Evolutionary conservation across 2,797 vertebrate genomes (phyloP).

Genomic region (Pachyuromys duprasi): DNA sequence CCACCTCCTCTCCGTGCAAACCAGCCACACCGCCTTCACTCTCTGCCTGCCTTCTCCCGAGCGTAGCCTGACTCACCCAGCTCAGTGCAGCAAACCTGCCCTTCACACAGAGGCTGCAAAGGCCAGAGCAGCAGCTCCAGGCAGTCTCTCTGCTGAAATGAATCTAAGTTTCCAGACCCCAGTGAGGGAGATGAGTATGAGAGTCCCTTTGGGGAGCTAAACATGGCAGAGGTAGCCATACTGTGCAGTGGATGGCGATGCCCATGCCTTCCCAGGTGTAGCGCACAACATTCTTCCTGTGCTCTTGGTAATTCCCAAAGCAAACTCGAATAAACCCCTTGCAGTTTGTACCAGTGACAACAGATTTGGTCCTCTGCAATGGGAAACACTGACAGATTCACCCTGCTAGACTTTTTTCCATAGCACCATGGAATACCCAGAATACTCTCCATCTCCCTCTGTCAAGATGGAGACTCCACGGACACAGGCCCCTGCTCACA

Average conservation of each 20-base stretch:
- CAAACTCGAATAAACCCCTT: background rate
- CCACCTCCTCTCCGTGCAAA: background rate
- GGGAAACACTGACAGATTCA: background rate
- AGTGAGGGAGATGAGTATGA: background rate
- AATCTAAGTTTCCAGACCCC: background rate
- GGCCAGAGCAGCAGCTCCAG: background rate
- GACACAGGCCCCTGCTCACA: background rate
- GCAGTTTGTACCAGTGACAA: background rate
- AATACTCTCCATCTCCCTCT: background rate
- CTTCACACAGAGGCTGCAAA: background rate
- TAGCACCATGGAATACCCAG: background rate
- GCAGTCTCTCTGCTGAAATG: background rate
- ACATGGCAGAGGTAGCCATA: background rate
- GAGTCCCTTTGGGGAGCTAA: background rate
- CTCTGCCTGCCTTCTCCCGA: background rate
- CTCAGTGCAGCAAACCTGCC: background rate
- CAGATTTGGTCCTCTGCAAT: background rate
- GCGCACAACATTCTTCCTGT: background rate
- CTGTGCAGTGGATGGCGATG: rapidly evolving
- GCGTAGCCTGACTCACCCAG: background rate
- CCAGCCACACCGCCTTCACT: background rate
- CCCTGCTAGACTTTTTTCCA: background rate
- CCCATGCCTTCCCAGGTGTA: background rate
- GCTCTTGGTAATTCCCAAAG: background rate
- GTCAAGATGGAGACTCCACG: background rate